Conservation (phyloP, 2,113 vertebrate genomes). For the Tyrannus savana region DNA sequence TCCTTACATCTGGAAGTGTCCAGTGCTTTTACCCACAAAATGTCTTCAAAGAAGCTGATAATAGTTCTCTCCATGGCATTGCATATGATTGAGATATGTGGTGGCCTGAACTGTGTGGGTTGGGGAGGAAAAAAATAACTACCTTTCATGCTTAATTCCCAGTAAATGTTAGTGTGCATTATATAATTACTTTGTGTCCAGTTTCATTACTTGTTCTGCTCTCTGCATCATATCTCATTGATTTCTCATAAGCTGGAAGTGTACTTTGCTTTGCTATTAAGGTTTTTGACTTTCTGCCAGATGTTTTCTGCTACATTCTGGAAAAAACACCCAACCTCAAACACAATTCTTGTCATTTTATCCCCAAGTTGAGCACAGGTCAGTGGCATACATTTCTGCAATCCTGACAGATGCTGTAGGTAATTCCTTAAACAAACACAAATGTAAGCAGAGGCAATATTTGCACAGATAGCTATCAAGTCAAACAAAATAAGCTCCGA, state of each 20-base stretch:
- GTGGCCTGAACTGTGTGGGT: not conserved
- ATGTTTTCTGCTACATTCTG: not conserved
- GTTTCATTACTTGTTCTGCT: not conserved
- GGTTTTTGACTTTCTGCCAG: not conserved
- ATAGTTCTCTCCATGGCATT: not conserved
- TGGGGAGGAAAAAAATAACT: not conserved
- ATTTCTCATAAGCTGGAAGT: not conserved
- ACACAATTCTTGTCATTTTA: not conserved
- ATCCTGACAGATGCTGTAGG: not conserved
- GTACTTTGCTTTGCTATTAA: not conserved
- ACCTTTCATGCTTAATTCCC: not conserved
- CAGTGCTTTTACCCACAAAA: not conserved
- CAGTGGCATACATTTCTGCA: not conserved
- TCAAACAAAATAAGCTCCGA: not conserved
- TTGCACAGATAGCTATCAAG: not conserved
- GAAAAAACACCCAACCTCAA: not conserved
- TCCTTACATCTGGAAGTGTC: not conserved
- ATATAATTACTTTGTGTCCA: not conserved
- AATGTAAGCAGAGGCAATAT: not conserved
- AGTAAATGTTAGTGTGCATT: not conserved
- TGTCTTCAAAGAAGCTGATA: not conserved
- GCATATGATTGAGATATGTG: not conserved
- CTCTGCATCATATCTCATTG: not conserved
- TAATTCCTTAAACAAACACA: conserved; percentile 24
- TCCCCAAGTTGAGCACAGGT: not conserved